Evolutionary conservation across 2,113 vertebrate species (phyloP).

Genomic region (Gadus chalcogrammus): DNA sequence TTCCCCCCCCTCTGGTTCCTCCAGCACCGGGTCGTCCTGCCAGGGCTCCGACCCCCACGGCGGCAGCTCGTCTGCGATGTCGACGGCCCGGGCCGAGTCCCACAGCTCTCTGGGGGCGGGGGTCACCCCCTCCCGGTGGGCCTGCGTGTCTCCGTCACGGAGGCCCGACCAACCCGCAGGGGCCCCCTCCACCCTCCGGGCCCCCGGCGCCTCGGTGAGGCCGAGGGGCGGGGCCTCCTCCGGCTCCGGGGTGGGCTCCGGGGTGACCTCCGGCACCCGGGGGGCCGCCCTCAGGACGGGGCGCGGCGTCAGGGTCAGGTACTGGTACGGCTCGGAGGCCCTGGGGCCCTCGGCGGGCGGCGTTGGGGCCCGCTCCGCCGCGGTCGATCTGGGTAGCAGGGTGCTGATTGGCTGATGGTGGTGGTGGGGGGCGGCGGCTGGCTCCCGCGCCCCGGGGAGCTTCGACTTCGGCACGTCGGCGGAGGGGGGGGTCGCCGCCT

Average conservation of each 20-base stretch:
- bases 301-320: no score
- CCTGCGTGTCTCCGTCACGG: background rate
- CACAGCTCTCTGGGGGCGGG: background rate
- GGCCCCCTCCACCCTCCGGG: background rate
- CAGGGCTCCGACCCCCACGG: conserved; percentile 36
- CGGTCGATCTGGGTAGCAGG: background rate
- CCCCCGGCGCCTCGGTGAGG: no score
- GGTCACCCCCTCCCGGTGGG: no score
- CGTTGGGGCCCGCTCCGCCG: background rate
- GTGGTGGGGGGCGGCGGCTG: background rate
- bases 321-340: background rate
- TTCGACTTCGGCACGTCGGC: background rate
- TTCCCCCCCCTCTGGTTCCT: conserved; percentile 24
- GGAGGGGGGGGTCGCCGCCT: background rate
- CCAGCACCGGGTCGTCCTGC: background rate
- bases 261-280: no score
- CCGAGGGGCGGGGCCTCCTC: no score
- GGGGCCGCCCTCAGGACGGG: no score
- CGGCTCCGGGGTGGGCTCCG: no score
- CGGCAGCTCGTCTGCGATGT: conserved; percentile 48
- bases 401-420: background rate
- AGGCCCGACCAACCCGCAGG: background rate
- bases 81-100: conserved; percentile 2
- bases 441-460: background rate
- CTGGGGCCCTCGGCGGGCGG: background rate